Evolutionary conservation across 2,888 invertebrate genomes (phyloP).

Genomic region (Carterocephalus palaemon): DNA sequence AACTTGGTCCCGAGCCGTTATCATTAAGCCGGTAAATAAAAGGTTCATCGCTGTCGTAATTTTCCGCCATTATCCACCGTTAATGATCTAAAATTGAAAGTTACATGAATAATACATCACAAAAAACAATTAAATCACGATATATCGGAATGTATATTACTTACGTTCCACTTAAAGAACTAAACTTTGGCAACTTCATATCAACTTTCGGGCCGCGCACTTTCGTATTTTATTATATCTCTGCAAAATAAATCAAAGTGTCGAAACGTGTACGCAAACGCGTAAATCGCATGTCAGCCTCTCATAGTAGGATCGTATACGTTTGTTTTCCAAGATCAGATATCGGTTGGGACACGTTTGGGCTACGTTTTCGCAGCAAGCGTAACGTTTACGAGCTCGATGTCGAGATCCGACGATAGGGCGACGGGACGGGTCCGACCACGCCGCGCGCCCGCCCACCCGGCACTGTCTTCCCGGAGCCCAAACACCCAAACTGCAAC

Average conservation of each 20-base stretch:
- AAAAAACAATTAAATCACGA: too few species aligned
- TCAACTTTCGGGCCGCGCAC: conserved; percentile 12
- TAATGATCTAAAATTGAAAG: conserved; percentile 11
- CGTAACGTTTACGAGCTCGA: conserved; percentile 28
- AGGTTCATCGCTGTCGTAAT: conserved; percentile 80
- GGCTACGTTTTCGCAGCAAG: conserved; percentile 32
- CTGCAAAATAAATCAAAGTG: conserved; percentile 25
- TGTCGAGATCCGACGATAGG: too few species aligned
- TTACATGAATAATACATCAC: neutral
- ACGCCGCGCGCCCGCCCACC: conserved; percentile 56
- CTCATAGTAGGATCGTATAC: conserved; percentile 40
- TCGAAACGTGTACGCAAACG: conserved; percentile 37
- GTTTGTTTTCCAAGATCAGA: conserved; percentile 30
- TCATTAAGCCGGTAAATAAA: conserved; percentile 88
- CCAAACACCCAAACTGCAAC: conserved; percentile 26
- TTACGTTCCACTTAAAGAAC: conserved; percentile 12
- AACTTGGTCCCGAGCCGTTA: conserved; percentile 85
- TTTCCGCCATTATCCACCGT: conserved; percentile 52
- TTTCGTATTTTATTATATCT: conserved; percentile 24
- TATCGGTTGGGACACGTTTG: conserved; percentile 39
- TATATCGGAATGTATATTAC: neutral
- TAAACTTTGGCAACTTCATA: conserved; percentile 23
- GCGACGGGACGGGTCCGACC: conserved; percentile 36
- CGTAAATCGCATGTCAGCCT: conserved; percentile 51
- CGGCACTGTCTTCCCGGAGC: conserved; percentile 50